Evolutionary conservation across 2,797 vertebrate genomes (phyloP).

Genomic region (Gymnoscopelus microlampas): DNA sequence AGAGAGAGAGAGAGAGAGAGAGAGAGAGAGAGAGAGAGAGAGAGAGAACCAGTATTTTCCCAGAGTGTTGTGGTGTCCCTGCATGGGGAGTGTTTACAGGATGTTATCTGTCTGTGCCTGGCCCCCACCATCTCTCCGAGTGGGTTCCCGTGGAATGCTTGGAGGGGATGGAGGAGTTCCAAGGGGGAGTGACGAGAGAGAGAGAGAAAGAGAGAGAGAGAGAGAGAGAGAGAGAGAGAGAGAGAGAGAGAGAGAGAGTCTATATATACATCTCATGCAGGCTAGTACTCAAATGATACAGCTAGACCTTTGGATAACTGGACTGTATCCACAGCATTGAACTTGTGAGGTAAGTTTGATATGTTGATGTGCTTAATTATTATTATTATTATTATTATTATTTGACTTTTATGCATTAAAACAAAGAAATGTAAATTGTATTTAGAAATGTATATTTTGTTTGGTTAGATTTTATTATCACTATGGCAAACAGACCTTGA

Average conservation of each 20-base stretch:
- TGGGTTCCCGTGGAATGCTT: conserved; percentile 82
- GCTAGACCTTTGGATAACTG: conserved; percentile 75
- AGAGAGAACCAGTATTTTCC: conserved; percentile 39
- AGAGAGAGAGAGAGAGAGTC: conserved; percentile 34
- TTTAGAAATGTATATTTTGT: conserved; percentile 10
- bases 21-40: neutral
- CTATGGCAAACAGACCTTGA: conserved; percentile 14
- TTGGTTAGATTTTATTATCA: conserved; percentile 17
- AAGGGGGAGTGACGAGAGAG: conserved; percentile 82
- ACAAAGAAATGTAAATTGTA: neutral
- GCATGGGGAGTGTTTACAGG: conserved; percentile 79
- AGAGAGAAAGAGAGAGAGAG: conserved; percentile 26
- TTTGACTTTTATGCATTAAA: conserved; percentile 15
- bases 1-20: neutral
- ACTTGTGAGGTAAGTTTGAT: conserved; percentile 71
- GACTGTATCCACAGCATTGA: conserved; percentile 64
- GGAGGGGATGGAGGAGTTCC: conserved; percentile 79
- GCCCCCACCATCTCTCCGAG: conserved; percentile 72
- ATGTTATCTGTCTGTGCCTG: conserved; percentile 80
- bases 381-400: neutral
- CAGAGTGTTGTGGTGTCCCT: conserved; percentile 65
- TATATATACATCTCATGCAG: conserved; percentile 79
- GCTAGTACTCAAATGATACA: conserved; percentile 77
- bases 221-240: conserved; percentile 25
- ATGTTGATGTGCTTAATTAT: neutral